Evolutionary conservation across 1,140 invertebrate genomes (phyloP).

Genomic region (Magallana ariakensis): DNA sequence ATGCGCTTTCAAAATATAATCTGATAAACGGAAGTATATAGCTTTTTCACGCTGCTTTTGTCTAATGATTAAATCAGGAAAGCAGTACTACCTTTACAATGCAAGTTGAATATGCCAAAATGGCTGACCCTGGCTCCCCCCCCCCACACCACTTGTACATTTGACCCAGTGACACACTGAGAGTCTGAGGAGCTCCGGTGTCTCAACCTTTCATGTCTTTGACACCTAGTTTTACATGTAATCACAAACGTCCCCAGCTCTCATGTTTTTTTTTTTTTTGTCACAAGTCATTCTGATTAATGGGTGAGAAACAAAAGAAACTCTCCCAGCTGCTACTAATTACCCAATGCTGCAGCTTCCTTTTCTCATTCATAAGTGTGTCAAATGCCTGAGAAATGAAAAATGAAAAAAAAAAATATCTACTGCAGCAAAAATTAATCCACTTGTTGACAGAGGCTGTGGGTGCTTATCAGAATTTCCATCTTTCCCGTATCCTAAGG

Average conservation of each 20-base stretch:
- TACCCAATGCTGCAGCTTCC: background rate
- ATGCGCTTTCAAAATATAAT: background rate
- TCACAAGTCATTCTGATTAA: background rate
- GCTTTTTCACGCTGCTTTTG: background rate
- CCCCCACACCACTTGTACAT: background rate
- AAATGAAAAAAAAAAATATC: background rate
- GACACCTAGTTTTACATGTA: background rate
- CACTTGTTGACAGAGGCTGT: background rate
- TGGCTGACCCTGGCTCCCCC: background rate
- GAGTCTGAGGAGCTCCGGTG: background rate
- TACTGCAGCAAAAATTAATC: background rate
- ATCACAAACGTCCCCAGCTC: constrained; percentile 7
- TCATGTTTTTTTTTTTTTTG: constrained; percentile 25
- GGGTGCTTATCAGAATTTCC: background rate
- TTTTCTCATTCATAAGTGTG: constrained; percentile 37
- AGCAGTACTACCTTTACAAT: background rate
- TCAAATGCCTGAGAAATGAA: constrained; percentile 15
- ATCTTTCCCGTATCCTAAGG: constrained; percentile 8
- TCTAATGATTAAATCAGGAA: background rate
- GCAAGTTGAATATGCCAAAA: background rate
- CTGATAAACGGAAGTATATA: constrained; percentile 22
- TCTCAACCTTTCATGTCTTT: background rate
- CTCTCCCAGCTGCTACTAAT: background rate
- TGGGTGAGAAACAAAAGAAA: constrained; percentile 19
- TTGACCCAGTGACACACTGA: constrained; percentile 7